phyloP scores from a whole-genome alignment of 2,888 invertebrate genomes.

The Cecidostiba fungosa region DNA sequence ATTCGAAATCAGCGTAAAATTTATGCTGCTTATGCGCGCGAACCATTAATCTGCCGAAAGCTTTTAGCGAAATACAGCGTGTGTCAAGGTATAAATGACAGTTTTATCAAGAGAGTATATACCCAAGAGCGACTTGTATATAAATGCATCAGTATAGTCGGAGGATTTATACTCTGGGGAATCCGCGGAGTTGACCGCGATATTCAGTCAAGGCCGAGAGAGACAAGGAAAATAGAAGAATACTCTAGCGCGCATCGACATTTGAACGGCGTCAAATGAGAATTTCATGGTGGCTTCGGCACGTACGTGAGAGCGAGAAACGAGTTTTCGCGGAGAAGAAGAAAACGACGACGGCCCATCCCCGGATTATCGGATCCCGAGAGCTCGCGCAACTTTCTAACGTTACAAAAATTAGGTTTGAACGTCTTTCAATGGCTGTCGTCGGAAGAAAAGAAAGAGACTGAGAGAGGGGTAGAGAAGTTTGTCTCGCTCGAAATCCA shows the following conservation, averaged over 20 bases:
- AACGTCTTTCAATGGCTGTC: slow-evolving; percentile 58
- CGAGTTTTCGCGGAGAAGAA: slow-evolving; percentile 12
- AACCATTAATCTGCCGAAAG: neutral
- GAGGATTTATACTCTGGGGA: neutral
- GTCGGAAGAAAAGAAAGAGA: neutral
- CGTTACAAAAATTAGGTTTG: slow-evolving; percentile 58
- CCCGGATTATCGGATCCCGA: slow-evolving; percentile 35
- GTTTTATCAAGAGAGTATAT: neutral
- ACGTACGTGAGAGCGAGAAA: slow-evolving; percentile 6
- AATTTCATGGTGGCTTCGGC: slow-evolving; percentile 54
- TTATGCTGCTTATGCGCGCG: neutral
- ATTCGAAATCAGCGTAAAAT: slow-evolving; percentile 9
- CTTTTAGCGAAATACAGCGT: neutral
- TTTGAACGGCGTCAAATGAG: slow-evolving; percentile 52
- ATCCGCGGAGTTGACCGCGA: neutral
- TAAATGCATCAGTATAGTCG: neutral
- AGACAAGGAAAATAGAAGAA: neutral
- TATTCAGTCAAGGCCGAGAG: neutral
- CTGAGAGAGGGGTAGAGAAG: neutral
- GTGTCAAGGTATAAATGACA: neutral
- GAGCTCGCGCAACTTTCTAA: slow-evolving; percentile 57
- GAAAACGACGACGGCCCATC: neutral
- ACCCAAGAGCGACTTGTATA: neutral
- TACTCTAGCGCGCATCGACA: slow-evolving; percentile 18
- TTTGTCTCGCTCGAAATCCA: slow-evolving; percentile 27